Conservation (phyloP, 2,888 invertebrate genomes). For the Campoplex nolae region DNA sequence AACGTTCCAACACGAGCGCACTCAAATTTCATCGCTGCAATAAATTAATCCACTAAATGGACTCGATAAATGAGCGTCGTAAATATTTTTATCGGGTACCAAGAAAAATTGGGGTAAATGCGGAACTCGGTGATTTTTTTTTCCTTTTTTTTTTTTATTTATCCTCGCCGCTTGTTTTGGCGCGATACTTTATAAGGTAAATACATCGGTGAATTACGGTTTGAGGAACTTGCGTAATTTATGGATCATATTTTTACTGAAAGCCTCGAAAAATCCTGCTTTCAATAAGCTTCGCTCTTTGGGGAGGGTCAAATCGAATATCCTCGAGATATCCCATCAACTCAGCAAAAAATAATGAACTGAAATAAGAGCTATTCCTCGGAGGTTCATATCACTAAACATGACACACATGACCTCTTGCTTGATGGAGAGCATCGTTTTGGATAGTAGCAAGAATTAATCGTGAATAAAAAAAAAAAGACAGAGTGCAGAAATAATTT, state of each 20-base stretch:
- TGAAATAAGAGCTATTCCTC: background rate
- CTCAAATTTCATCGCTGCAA: conserved; percentile 52
- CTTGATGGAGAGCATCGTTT: background rate
- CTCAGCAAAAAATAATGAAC: background rate
- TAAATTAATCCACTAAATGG: conserved; percentile 53
- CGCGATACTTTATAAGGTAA: background rate
- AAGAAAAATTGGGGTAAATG: conserved; percentile 19
- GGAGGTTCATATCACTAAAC: background rate
- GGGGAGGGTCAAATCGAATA: background rate
- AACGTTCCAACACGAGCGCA: conserved; percentile 45
- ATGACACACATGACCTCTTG: background rate
- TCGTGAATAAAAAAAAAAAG: background rate
- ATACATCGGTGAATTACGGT: background rate
- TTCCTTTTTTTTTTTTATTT: background rate
- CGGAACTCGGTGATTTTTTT: conserved; percentile 3
- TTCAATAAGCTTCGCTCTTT: background rate
- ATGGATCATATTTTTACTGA: conserved; percentile 5
- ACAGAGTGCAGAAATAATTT: background rate
- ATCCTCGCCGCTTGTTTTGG: background rate
- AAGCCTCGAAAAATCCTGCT: background rate
- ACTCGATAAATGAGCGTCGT: conserved; percentile 44
- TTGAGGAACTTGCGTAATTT: background rate
- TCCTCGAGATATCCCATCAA: background rate
- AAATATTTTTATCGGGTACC: conserved; percentile 31
- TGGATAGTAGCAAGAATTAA: background rate